A percentile compares a stretch with the other conserved stretches of the same genome.
Conservation (phyloP, 2,113 vertebrate species). For the Salvelinus fontinalis region DNA sequence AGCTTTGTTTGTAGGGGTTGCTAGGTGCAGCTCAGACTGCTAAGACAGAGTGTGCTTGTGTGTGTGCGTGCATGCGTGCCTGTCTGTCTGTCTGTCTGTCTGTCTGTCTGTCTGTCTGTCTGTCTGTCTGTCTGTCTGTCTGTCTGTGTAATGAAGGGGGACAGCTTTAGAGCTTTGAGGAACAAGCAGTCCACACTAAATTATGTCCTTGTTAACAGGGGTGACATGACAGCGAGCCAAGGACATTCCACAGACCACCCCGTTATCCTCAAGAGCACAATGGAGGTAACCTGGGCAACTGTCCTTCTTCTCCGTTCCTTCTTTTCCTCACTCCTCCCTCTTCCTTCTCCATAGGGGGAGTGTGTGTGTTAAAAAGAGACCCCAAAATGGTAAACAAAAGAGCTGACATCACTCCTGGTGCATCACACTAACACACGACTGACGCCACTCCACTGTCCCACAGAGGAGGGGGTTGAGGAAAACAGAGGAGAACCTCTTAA, state of each 20-base stretch:
- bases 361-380: not conserved
- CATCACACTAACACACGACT: conserved; percentile 41
- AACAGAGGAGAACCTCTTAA: conserved; percentile 41
- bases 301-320: no score
- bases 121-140: not conserved
- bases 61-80: not conserved
- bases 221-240: no score
- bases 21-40: no score
- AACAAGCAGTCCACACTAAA: no score
- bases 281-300: no score
- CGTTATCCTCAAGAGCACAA: no score
- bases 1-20: no score
- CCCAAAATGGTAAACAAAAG: conserved; percentile 40
- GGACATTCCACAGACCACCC: no score
- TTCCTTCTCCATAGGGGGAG: no score
- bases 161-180: no score
- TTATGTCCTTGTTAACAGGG: no score
- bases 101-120: not conserved
- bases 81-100: not conserved
- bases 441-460: conserved; percentile 30
- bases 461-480: not conserved
- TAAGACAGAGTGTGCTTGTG: not conserved
- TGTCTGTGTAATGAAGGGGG: not conserved
- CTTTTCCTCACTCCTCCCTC: no score
- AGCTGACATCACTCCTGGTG: conserved; percentile 52